Base-by-base conservation (phyloP, 2,888 invertebrate genomes). In the Parelbella ahira region DNA sequence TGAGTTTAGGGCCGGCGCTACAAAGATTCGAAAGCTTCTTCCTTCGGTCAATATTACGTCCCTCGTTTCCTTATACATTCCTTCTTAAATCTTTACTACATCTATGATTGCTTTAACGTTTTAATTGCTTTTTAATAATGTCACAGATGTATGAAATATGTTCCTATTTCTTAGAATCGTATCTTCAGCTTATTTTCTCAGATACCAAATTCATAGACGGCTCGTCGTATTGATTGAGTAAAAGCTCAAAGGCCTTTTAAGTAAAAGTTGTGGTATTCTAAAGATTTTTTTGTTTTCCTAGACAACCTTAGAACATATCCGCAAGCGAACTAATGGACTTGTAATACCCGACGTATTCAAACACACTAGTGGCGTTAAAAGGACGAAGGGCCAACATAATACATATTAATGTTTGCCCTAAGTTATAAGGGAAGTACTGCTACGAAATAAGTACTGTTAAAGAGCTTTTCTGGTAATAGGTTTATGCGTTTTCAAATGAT, bases 331-430 rank as follows among this genome's bases (percentile, higher is more conserved):
- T 86, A 87, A 87, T 87, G 86, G 86, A 82, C 78, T 76, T 83
- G 86, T 86, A 81, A 83, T 84, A 83, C 78, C 76, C 79, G 68
- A 63, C 65, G 68, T 76, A 74, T 73, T 72, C 83, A 86, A 86
- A 87, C 75, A 87, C 58, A 64, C 68, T 63, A 77, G 78, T 84
- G 84, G 84, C 84, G 82, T 86, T 83, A 83, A 83, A 84, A 86
- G 84, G 86, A 82, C 81, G 67, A 74, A 75, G 71, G 72, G 58
- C 70, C 68, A 70, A 70, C 66, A 78, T 71, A 73, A 76, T 75
- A 72, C 63, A 59, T 58, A 59, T 53, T 48, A 45, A 37, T 18
- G 20, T 45, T 10, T 57, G 67, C 59, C 23, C 5, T 51, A 70
- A 71, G 48, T 48, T 12, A 47, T 12, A 46, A 45, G 49, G 45